Percentiles rank a stretch among this genome's conserved stretches.
Conservation (phyloP, 2,113 vertebrate species). For the Pagrus major region DNA sequence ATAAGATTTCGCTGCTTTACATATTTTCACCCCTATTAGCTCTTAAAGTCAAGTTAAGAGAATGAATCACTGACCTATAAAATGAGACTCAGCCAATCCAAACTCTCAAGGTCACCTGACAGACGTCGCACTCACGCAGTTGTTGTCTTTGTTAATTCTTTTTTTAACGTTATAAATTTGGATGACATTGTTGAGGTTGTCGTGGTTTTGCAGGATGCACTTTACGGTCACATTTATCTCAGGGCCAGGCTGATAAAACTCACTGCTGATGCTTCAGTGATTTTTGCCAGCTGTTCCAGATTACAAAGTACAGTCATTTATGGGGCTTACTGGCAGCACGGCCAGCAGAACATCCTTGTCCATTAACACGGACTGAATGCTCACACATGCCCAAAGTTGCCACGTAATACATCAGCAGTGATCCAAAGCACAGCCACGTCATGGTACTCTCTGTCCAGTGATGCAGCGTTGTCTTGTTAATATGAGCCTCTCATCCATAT, state of each 20-base stretch:
- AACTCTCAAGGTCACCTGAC: slow-evolving; percentile 55
- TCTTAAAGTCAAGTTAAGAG: slow-evolving; percentile 43
- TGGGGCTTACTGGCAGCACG: slow-evolving; percentile 43
- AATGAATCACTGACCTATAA: slow-evolving; percentile 44
- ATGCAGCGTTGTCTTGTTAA: slow-evolving; percentile 45
- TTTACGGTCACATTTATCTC: slow-evolving; percentile 45
- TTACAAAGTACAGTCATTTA: slow-evolving; percentile 65
- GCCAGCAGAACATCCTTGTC: slow-evolving; percentile 63
- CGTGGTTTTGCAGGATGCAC: slow-evolving; percentile 28
- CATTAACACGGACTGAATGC: slow-evolving; percentile 50
- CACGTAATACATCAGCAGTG: slow-evolving; percentile 51
- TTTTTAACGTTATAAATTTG: not conserved
- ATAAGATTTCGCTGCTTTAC: slow-evolving; percentile 63
- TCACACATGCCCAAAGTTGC: slow-evolving; percentile 38
- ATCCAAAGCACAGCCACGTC: slow-evolving; percentile 44
- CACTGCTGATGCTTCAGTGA: slow-evolving; percentile 42
- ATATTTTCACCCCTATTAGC: slow-evolving; percentile 58
- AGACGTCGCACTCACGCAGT: not conserved
- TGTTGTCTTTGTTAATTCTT: not conserved
- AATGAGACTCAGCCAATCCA: slow-evolving; percentile 8
- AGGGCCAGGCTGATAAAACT: slow-evolving; percentile 56
- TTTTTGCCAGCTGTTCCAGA: slow-evolving; percentile 69
- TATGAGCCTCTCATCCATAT: slow-evolving; percentile 42
- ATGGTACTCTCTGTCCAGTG: slow-evolving; percentile 36
- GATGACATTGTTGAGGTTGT: slow-evolving; percentile 46